Evolutionary conservation across 2,888 invertebrate genomes (phyloP), one percentile per base, ranked within the genome.

Genomic region (Oscheius sp.): DNA sequence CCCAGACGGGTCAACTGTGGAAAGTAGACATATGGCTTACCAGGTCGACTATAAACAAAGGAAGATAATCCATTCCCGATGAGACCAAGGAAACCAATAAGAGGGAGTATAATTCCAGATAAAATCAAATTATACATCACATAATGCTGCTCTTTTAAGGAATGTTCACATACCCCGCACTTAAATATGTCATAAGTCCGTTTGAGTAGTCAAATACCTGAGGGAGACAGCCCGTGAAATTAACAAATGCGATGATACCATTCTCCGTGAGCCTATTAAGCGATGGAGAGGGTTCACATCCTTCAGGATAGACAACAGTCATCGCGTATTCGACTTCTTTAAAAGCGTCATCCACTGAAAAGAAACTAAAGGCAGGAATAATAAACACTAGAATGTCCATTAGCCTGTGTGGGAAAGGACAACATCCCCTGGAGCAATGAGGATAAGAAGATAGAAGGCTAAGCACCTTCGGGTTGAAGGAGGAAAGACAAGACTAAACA

Each of bases 31-130:
- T 32, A 26, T 36, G n/a, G 64, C 71, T 54, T 54, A 82, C 82
- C 78, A 68, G 78, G 80, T 17, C 85, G 67, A 66, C 80, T 81
- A 67, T 85, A 85, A 47, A 85, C 77, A 68, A 80, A 85, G 1
- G 84, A 82, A 0, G 85, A 83, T 41, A 84, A 65, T 6, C 72
- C 77, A 72, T 85, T 85, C 32, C 85, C 85, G 41, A 81, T 62
- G 12, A 85, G 70, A 14, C 85, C 85, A 63, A 82, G 78, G 28
- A 81, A 63, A 12, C 80, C 81, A 67, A 83, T 77, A n/a, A 82
- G 72, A 1, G 85, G 85, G 3, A 85, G 70, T 28, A 85, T 73
- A 20, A 82, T 68, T 5, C 84, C 85, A 62, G 83, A 75, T 17
- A 85, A 72, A n/a, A 82, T 64, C 36, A 83, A 71, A 65, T 85